Evolutionary conservation across 1,140 invertebrate species (phyloP).

Genomic region (Galleria mellonella): DNA sequence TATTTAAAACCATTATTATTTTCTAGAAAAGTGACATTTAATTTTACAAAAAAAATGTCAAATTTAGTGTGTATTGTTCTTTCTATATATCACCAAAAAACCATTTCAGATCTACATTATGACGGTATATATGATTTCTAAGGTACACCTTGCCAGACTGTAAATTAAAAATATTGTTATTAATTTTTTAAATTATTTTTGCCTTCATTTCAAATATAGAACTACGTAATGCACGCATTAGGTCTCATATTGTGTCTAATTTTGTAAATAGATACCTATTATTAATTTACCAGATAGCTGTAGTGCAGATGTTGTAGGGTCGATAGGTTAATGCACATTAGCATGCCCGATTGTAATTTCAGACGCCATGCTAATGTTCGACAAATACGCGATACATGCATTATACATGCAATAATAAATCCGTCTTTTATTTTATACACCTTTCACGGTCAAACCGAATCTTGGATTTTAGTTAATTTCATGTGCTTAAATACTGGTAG

Average conservation of each 20-base stretch:
- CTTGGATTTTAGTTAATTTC: no score
- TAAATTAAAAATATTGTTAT: no score
- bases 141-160: no score
- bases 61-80: no score
- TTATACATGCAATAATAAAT: slow-evolving; percentile 11
- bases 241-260: background rate
- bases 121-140: no score
- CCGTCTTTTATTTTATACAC: slow-evolving; percentile 9
- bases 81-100: no score
- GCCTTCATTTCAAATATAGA: no score
- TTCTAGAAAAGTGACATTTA: no score
- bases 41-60: no score
- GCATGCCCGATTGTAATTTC: slow-evolving; percentile 20
- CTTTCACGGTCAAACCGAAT: slow-evolving; percentile 5
- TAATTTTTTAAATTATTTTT: no score
- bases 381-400: slow-evolving; percentile 13
- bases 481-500: background rate
- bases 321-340: slow-evolving; percentile 17
- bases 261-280: background rate
- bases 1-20: no score
- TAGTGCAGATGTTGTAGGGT: slow-evolving; percentile 6
- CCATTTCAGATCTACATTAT: no score
- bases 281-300: slow-evolving; percentile 1
- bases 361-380: slow-evolving; percentile 13
- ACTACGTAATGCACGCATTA: background rate